These are phyloP conservation scores for Coregonus sp. DNA, from an alignment of 2,797 vertebrate genomes.

Conservation along the genomic window DNA sequence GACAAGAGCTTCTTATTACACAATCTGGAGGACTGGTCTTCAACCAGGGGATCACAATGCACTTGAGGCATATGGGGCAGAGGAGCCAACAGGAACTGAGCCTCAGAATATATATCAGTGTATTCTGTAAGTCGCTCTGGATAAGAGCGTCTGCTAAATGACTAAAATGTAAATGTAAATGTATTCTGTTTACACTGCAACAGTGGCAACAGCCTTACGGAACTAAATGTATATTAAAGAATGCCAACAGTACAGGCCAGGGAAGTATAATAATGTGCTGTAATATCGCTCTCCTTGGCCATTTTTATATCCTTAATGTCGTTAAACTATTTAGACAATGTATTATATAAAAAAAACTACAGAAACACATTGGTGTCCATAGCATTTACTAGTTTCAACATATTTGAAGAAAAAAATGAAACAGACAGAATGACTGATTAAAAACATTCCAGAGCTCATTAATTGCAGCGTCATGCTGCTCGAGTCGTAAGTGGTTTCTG, in stretches of 20 bases:
- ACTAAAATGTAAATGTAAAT: not conserved
- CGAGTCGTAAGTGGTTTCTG: not conserved
- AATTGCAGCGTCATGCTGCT: conserved; percentile 20
- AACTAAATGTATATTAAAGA: not conserved
- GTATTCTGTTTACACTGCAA: conserved; percentile 37
- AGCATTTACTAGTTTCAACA: not conserved
- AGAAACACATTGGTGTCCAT: conserved; percentile 2
- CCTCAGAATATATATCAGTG: conserved; percentile 37
- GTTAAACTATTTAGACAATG: conserved; percentile 13
- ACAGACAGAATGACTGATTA: not conserved
- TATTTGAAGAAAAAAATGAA: not conserved
- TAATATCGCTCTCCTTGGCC: not conserved
- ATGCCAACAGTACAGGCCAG: conserved; percentile 1
- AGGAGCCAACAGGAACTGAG: conserved; percentile 2
- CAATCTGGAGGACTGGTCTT: conserved; percentile 42
- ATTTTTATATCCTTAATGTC: conserved; percentile 11
- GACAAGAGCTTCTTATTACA: conserved; percentile 43
- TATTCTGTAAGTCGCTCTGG: conserved; percentile 14
- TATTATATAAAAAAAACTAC: no score
- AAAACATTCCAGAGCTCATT: conserved; percentile 25
- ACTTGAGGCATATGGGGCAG: conserved; percentile 46
- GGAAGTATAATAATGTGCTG: not conserved
- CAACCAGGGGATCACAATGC: conserved; percentile 41
- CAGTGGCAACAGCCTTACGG: conserved; percentile 14
- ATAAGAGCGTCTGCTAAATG: no score